phyloP scores from a whole-genome alignment of 1,140 invertebrate species.

The Bursaphelenchus mucronatus region DNA sequence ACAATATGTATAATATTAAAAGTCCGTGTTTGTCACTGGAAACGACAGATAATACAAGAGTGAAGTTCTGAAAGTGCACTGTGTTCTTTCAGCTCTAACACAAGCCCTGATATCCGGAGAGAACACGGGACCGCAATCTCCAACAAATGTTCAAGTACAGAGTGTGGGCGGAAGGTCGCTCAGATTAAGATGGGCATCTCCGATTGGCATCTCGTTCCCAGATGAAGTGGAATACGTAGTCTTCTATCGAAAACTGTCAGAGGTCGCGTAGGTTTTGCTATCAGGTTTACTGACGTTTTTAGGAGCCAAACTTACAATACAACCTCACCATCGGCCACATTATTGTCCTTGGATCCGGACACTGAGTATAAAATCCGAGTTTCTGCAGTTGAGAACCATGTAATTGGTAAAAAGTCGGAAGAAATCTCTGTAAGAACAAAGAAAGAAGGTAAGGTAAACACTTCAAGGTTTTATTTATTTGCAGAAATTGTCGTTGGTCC shows the following conservation, averaged over 20 bases:
- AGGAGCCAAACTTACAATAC: constrained; percentile 41
- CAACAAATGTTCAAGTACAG: constrained; percentile 9
- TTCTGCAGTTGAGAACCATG: constrained; percentile 25
- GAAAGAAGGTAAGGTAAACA: constrained; percentile 21
- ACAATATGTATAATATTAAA: no score
- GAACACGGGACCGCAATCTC: not conserved
- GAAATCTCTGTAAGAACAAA: constrained; percentile 25
- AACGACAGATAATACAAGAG: no score
- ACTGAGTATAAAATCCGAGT: constrained; percentile 35
- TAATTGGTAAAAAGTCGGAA: constrained; percentile 31
- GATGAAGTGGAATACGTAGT: constrained; percentile 30
- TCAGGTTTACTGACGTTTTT: constrained; percentile 21
- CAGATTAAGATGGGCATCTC: constrained; percentile 40
- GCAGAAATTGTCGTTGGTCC: constrained; percentile 24
- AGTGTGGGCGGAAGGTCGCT: constrained; percentile 16
- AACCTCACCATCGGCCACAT: constrained; percentile 20
- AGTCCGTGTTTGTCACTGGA: no score
- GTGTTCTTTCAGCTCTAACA: constrained; percentile 10
- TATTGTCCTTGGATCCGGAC: constrained; percentile 27
- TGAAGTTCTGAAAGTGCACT: no score
- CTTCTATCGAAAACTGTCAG: constrained; percentile 39
- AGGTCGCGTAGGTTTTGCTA: not conserved
- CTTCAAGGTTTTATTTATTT: not conserved
- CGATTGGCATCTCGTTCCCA: constrained; percentile 15
- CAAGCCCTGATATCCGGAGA: constrained; percentile 10